Conservation (phyloP, 2,888 invertebrate genomes). For the Aporophyla nigra region DNA sequence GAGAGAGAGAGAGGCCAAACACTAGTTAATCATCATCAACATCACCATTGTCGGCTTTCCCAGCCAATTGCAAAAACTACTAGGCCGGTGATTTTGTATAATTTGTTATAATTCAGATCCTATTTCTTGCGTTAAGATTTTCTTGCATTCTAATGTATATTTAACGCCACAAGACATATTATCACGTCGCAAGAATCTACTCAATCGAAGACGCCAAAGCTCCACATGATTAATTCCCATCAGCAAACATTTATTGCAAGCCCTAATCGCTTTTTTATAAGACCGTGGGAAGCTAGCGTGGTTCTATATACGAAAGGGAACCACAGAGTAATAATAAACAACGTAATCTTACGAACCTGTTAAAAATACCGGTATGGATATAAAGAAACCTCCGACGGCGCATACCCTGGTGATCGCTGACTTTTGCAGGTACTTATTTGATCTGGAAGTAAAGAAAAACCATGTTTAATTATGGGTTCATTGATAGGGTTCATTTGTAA, state of each 20-base stretch:
- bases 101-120: no score
- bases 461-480: background rate
- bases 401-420: conserved; percentile 97
- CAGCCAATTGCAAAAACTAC: no score
- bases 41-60: no score
- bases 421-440: conserved; percentile 97
- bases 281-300: conserved; percentile 42
- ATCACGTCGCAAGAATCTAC: background rate
- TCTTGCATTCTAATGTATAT: background rate
- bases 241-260: background rate
- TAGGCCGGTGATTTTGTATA: no score
- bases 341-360: conserved; percentile 92
- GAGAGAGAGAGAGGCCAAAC: no score
- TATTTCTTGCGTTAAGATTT: no score
- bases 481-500: background rate
- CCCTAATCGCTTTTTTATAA: conserved; percentile 25
- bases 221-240: conserved; percentile 22
- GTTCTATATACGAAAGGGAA: conserved; percentile 20
- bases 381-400: conserved; percentile 98
- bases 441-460: conserved; percentile 91
- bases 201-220: conserved; percentile 9
- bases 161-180: background rate
- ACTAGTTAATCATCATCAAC: no score
- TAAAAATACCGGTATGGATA: conserved; percentile 98
- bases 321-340: conserved; percentile 32